These are phyloP conservation scores for Eugnorisma glareosa DNA, from an alignment of 2,888 invertebrate genomes.

Conservation along the genomic window DNA sequence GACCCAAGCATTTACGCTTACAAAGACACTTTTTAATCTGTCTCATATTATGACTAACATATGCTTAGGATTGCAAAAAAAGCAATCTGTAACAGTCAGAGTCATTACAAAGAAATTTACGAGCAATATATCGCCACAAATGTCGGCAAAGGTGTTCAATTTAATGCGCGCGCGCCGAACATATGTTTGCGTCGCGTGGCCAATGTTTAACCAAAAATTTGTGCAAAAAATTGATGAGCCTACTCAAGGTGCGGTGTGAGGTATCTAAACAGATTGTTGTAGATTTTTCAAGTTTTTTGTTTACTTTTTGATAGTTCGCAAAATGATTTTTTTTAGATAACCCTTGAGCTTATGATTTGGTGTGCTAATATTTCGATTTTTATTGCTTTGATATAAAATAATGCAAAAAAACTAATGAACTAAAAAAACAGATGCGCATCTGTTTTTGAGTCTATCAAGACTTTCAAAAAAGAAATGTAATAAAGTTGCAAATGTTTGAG, in stretches of 20 bases:
- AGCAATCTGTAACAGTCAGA: constrained; percentile 59
- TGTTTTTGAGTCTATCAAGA: not conserved
- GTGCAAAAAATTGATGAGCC: constrained; percentile 74
- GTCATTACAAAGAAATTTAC: constrained; percentile 67
- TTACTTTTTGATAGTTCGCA: constrained; percentile 41
- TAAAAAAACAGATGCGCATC: not conserved
- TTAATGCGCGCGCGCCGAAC: constrained; percentile 81
- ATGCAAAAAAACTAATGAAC: not conserved
- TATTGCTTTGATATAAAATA: not conserved
- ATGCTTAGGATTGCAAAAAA: constrained; percentile 40
- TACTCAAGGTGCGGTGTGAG: constrained; percentile 76
- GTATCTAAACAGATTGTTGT: constrained; percentile 69
- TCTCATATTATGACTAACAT: constrained; percentile 14
- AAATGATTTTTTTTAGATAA: constrained; percentile 41
- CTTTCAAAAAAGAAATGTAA: not conserved
- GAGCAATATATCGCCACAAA: constrained; percentile 78
- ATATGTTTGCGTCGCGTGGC: constrained; percentile 77
- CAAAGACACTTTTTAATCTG: not conserved
- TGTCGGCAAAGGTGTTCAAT: constrained; percentile 84
- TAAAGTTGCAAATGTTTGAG: not conserved
- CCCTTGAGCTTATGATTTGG: constrained; percentile 47
- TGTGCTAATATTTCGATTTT: constrained; percentile 46
- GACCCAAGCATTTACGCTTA: not conserved
- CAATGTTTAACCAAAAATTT: constrained; percentile 75
- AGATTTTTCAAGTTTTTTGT: constrained; percentile 57